Evolutionary conservation across 2,113 vertebrate species (phyloP).

Genomic region (Saccopteryx leptura): DNA sequence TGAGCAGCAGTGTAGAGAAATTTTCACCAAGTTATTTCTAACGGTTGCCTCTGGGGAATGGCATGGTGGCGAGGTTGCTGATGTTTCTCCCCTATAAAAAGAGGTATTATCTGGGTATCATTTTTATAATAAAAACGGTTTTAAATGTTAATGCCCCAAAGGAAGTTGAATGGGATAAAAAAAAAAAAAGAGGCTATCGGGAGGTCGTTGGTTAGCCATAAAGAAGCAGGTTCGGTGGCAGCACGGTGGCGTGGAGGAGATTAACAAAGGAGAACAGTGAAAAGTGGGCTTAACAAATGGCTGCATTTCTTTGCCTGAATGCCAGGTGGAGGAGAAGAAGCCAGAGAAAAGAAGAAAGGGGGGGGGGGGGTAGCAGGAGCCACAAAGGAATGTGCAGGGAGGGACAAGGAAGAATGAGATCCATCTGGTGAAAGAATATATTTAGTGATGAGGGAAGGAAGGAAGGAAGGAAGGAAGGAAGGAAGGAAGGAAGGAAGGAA

Average conservation of each 20-base stretch:
- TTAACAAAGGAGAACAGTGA: background rate
- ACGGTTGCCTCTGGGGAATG: background rate
- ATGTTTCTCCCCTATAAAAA: background rate
- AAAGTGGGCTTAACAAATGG: background rate
- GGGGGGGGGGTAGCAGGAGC: background rate
- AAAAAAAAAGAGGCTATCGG: background rate
- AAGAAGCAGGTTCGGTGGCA: background rate
- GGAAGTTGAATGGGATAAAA: background rate
- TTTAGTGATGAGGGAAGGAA: background rate
- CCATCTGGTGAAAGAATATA: background rate
- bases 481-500: background rate
- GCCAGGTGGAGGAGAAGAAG: background rate
- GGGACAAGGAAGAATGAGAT: background rate
- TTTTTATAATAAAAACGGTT: background rate
- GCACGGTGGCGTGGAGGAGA: background rate
- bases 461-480: fast-evolving
- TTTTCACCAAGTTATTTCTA: background rate
- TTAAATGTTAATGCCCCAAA: background rate
- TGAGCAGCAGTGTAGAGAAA: background rate
- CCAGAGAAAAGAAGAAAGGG: background rate
- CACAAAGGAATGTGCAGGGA: background rate
- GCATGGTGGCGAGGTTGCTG: too few species aligned
- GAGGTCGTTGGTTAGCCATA: background rate
- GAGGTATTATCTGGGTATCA: background rate
- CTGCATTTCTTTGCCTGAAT: background rate